A percentile compares a stretch with the other conserved stretches of the same genome.
These are phyloP conservation scores for Marcusenius ussheri DNA, from an alignment of 2,113 vertebrate genomes.

Conservation along the genomic window DNA sequence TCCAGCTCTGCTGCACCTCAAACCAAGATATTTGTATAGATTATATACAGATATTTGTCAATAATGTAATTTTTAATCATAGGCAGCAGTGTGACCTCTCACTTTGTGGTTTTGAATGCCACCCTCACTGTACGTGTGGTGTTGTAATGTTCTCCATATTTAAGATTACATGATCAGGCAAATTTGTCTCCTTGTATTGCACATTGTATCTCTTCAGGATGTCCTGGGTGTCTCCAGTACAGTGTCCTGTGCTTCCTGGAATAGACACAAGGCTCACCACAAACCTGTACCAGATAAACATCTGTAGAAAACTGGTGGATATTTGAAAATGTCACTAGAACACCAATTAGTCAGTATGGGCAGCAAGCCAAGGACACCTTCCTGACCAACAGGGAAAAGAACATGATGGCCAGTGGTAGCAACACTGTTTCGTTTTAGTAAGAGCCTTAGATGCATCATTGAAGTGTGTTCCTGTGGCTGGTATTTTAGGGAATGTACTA, in stretches of 20 bases:
- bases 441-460: not conserved
- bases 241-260: not conserved
- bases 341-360: not conserved
- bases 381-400: not conserved
- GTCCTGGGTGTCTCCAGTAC: not conserved
- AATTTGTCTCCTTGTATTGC: not conserved
- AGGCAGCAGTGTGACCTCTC: not conserved
- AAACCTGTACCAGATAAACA: not conserved
- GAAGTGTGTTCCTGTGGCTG: not conserved
- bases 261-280: not conserved
- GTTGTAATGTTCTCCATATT: not conserved
- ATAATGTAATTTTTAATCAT: not conserved
- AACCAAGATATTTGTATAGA: not conserved
- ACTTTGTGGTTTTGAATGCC: not conserved
- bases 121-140: not conserved
- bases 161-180: not conserved
- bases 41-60: not conserved
- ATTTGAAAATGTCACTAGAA: not conserved
- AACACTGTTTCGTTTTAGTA: not conserved
- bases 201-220: not conserved
- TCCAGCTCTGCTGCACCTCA: not conserved
- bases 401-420: not conserved
- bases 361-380: not conserved
- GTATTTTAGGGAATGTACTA: conserved; percentile 1
- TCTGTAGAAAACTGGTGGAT: not conserved